Base-by-base conservation (phyloP, 2,888 invertebrate genomes). In the Neoascia interrupta region DNA sequence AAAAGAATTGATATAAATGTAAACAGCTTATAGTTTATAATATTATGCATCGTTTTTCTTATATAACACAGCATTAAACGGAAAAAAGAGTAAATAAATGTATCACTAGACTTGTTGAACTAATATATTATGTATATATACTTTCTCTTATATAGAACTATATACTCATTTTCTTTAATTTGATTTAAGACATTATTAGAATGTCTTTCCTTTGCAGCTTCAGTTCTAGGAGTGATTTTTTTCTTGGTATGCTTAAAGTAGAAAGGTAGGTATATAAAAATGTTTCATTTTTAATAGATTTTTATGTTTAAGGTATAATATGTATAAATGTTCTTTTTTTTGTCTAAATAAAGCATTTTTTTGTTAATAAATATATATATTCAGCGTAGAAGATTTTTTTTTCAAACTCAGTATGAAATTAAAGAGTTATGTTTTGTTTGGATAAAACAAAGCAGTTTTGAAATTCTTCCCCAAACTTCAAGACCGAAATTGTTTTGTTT, bases 381-480 rank as follows among this genome's bases (percentile, higher is more conserved):
- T 81, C 64, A 73, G 69, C 69, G 47, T 70, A 64, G 53, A 73
- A 70, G 43, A 61, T 84, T 82, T 85, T 68, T 76, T n/a, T 31
- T 5, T 31, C 3, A n/a, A 31, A 31, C 56, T 66, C 18, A 53
- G 16, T 23, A 15, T 28, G 31, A 23, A 47, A 53, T 43, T 54
- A 53, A 36, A 19, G 43, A 45, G 13, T 58, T 23, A 19, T 15
- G 13, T 63, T 63, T 47, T 2, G 31, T 16, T 31, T 31, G 3
- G 3, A n/a, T 31, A 41, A 87, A 87, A 84, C 84, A 85, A 84
- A 84, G 83, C 84, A 84, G 84, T 85, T 84, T 85, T 85, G 86
- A 86, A 88, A 86, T 87, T 87, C 88, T 88, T 88, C 88, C 88
- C 88, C 88, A 88, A 88, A 88, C 85, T 87, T 85, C 86, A 86